phyloP scores from a whole-genome alignment of 1,140 invertebrate genomes.

The Probaryconus sp. region DNA sequence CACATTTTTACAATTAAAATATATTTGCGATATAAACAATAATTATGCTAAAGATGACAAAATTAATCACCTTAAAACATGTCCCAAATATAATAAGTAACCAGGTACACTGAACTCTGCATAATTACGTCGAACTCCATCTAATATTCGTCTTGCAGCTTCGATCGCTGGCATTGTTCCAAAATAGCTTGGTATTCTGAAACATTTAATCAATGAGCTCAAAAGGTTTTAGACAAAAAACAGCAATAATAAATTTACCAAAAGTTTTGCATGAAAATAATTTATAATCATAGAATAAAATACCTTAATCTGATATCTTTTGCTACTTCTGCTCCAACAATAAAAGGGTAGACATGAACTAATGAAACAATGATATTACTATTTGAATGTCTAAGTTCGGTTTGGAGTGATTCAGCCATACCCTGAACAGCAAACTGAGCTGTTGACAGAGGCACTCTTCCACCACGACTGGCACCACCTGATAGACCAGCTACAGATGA shows the following conservation, averaged over 20 bases:
- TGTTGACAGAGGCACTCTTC: conserved; percentile 82
- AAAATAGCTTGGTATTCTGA: conserved; percentile 83
- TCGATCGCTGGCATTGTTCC: conserved; percentile 80
- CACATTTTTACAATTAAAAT: conserved; percentile 20
- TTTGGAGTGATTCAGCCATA: conserved; percentile 81
- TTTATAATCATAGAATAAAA: too few species aligned
- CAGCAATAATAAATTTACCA: too few species aligned
- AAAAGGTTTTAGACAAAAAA: too few species aligned
- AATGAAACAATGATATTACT: conserved; percentile 80
- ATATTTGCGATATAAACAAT: conserved; percentile 11
- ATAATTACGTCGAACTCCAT: conserved; percentile 81
- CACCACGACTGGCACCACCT: conserved; percentile 78
- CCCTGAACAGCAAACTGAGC: conserved; percentile 86
- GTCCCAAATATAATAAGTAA: conserved; percentile 80
- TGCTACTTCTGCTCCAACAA: conserved; percentile 77
- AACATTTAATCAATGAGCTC: too few species aligned
- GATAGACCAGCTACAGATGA: conserved; percentile 85
- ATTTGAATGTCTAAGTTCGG: conserved; percentile 80
- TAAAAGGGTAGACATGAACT: conserved; percentile 82
- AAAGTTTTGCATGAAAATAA: too few species aligned
- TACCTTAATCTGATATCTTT: conserved; percentile 81
- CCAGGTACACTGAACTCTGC: conserved; percentile 82
- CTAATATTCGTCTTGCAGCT: conserved; percentile 80
- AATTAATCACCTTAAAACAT: conserved; percentile 76
- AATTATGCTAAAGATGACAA: conserved; percentile 19